Evolutionary conservation across 2,888 invertebrate species (phyloP).

Genomic region (Monochamus alternatus): DNA sequence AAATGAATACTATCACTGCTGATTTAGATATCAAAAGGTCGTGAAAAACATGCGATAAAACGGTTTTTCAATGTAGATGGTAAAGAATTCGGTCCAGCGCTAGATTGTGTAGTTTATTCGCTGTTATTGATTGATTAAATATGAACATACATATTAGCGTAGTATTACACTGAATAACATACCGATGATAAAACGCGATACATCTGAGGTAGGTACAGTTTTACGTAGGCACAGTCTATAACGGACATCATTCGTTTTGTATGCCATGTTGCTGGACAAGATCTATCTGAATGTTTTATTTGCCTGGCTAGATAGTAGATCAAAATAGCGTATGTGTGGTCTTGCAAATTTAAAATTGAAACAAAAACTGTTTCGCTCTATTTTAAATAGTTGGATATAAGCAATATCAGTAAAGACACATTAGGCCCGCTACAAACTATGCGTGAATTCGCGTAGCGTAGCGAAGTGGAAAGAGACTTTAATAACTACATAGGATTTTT

Average conservation of each 20-base stretch:
- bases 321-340: neutral
- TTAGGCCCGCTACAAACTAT: no score
- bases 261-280: constrained; percentile 3
- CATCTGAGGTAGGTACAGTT: constrained; percentile 35
- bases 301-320: neutral
- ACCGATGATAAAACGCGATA: constrained; percentile 37
- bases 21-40: no score
- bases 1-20: no score
- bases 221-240: constrained; percentile 28
- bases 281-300: constrained; percentile 14
- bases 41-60: no score
- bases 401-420: no score
- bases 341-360: neutral
- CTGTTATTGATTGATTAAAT: constrained; percentile 35
- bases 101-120: constrained; percentile 17
- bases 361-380: no score
- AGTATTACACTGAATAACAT: constrained; percentile 36
- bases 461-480: no score
- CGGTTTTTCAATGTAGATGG: neutral
- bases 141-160: constrained; percentile 36
- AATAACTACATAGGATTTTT: no score
- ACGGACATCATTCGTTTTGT: constrained; percentile 19
- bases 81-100: constrained; percentile 10
- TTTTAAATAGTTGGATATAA: no score
- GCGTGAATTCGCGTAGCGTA: no score